Conservation (phyloP, 2,797 vertebrate species). For the Epinephelus malabaricus region DNA sequence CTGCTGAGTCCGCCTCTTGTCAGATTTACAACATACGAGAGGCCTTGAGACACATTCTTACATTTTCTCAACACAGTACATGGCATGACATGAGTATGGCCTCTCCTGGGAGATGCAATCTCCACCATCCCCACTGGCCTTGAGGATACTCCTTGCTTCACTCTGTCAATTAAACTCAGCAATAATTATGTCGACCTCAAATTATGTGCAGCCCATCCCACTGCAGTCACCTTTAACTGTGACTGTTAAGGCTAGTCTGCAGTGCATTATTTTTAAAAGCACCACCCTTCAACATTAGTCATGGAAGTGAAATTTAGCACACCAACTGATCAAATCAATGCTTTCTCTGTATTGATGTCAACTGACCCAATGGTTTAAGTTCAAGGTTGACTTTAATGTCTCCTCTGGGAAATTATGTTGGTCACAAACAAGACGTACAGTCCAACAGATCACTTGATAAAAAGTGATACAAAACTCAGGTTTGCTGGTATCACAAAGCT, state of each 20-base stretch:
- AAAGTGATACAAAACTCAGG: neutral
- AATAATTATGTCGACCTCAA: slow-evolving; percentile 32
- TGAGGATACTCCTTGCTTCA: slow-evolving; percentile 33
- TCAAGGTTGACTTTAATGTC: slow-evolving; percentile 22
- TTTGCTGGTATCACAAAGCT: neutral
- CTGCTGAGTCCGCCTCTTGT: slow-evolving; percentile 53
- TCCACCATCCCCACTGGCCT: slow-evolving; percentile 59
- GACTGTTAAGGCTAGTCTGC: slow-evolving; percentile 36
- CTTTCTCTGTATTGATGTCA: neutral
- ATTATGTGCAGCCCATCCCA: slow-evolving; percentile 23
- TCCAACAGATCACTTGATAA: slow-evolving; percentile 15
- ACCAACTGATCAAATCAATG: slow-evolving; percentile 2
- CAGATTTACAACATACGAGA: slow-evolving; percentile 75
- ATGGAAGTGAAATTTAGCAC: neutral
- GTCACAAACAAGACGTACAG: slow-evolving; percentile 28
- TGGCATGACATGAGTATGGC: slow-evolving; percentile 36
- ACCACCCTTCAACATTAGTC: neutral
- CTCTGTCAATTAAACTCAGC: slow-evolving; percentile 44
- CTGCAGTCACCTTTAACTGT: slow-evolving; percentile 33
- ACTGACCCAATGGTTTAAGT: slow-evolving; percentile 1
- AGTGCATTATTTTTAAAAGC: slow-evolving; percentile 30
- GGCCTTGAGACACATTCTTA: slow-evolving; percentile 71
- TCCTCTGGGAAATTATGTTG: slow-evolving; percentile 17
- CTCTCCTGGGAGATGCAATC: slow-evolving; percentile 47
- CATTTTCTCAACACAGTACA: slow-evolving; percentile 56